Evolutionary conservation across 1,140 invertebrate genomes (phyloP).

Genomic region (Oedothorax gibbosus): DNA sequence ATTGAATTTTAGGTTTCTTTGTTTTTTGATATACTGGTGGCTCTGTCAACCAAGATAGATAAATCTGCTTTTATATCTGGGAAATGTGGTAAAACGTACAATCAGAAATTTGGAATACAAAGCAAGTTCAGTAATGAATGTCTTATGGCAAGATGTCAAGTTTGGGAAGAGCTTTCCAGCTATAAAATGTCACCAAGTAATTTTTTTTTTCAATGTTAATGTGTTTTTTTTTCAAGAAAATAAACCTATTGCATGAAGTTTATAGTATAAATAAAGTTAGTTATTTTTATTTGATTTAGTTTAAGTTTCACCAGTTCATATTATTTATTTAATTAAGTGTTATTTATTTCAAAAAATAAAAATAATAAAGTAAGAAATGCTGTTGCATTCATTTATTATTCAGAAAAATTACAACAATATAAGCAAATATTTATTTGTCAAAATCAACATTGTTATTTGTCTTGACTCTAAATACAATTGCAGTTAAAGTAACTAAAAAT

Average conservation of each 20-base stretch:
- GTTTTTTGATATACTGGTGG: constrained; percentile 71
- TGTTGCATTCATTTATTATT: no score
- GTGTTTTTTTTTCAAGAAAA: neutral
- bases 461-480: no score
- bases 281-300: neutral
- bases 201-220: neutral
- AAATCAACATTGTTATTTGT: no score
- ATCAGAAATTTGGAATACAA: constrained; percentile 26
- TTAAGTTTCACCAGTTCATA: neutral
- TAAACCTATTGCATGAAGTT: neutral
- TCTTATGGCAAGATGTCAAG: constrained; percentile 50
- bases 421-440: no score
- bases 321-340: neutral
- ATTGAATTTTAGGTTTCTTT: constrained; percentile 69
- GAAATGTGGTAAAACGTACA: constrained; percentile 63
- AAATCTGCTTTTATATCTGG: constrained; percentile 69
- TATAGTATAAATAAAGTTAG: neutral
- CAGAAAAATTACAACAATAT: no score
- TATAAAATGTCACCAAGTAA: constrained; percentile 52
- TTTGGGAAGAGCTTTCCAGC: constrained; percentile 67
- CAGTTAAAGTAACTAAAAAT: no score
- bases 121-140: constrained; percentile 9
- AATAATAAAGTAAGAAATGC: no score
- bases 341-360: no score
- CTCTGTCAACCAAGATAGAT: constrained; percentile 68